Evolutionary conservation across 2,888 invertebrate genomes (phyloP), one percentile per base, ranked within the genome.

Genomic region (Caenorhabditis plicata): DNA sequence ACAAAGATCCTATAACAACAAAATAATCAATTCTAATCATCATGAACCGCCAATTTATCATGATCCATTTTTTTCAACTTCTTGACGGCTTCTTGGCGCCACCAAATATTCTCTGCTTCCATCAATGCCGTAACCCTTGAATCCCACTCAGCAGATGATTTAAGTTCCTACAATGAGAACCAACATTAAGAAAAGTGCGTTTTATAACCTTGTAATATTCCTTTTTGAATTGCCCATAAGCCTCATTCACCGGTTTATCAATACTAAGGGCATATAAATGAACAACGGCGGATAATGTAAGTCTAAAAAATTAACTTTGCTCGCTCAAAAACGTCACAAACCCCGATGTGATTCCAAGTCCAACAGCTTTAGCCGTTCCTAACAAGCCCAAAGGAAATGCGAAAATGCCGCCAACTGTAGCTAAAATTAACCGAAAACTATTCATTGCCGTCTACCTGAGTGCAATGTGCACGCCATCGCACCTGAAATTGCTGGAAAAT

Each of bases 401-500:
- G 52, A 75, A 73, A 0, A 70, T 51, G 7, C 69, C 68, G 20
- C 71, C 68, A 33, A 73, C 74, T 68, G 54, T 13, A 36, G 73
- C 73, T 74, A 62, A 47, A 74, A 65, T 53, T 33, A 32, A 43
- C 17, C 41, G 45, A n/a, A 17, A 25, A 29, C 17, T 43, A 20
- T 17, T 19, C 23, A 19, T 38, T 26, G 5, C 0, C 2, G 20
- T 32, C 22, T 63, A 67, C 66, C 66, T 69, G 68, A 50, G 52
- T 68, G 68, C 22, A 68, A 57, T 17, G 54, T 49, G 43, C 46
- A 47, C 19, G 69, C 56, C 38, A 67, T 56, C 65, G 62, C 67
- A 74, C 74, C 74, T 73, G 74, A 72, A 45, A 68, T 56, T 25
- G 65, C 65, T 25, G 75, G 75, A 41, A 72, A 70, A 47, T 75